Conservation (phyloP, 2,113 vertebrate species). For the Buteo buteo region DNA sequence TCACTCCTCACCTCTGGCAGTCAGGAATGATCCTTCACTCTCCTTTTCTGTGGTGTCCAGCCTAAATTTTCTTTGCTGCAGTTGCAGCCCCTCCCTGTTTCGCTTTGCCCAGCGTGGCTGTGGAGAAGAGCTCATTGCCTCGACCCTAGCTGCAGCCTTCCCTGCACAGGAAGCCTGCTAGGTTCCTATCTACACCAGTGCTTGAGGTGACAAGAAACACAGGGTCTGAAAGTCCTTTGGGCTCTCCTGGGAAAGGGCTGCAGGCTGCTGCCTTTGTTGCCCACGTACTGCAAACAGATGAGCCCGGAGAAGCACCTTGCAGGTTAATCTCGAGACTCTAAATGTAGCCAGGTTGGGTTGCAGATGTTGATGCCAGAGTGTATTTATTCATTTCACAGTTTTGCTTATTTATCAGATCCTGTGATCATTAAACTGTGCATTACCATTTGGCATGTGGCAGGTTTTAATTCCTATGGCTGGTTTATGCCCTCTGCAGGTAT, state of each 20-base stretch:
- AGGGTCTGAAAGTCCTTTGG: neutral
- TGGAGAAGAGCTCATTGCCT: neutral
- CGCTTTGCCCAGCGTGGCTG: neutral
- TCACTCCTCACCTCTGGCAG: neutral
- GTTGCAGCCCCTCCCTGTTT: neutral
- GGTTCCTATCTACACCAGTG: neutral
- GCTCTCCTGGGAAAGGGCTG: neutral
- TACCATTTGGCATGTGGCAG: constrained; percentile 62
- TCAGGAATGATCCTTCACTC: neutral
- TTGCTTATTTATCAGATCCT: constrained; percentile 65
- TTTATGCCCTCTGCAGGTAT: constrained; percentile 57
- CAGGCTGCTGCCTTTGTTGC: neutral
- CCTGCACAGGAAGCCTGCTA: neutral
- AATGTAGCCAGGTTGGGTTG: neutral
- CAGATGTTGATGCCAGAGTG: constrained; percentile 43
- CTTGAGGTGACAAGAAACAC: neutral
- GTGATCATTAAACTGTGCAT: constrained; percentile 62
- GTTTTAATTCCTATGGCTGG: constrained; percentile 58
- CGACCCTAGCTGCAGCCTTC: neutral
- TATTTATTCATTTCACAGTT: constrained; percentile 57
- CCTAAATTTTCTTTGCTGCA: neutral
- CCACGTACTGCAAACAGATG: neutral
- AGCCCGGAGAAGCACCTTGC: neutral
- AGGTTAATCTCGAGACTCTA: neutral
- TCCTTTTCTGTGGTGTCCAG: neutral